Percentiles rank a stretch among this genome's conserved stretches.
These are phyloP conservation scores for Polyodon spathula DNA, from an alignment of 2,113 vertebrate genomes.

Conservation along the genomic window DNA sequence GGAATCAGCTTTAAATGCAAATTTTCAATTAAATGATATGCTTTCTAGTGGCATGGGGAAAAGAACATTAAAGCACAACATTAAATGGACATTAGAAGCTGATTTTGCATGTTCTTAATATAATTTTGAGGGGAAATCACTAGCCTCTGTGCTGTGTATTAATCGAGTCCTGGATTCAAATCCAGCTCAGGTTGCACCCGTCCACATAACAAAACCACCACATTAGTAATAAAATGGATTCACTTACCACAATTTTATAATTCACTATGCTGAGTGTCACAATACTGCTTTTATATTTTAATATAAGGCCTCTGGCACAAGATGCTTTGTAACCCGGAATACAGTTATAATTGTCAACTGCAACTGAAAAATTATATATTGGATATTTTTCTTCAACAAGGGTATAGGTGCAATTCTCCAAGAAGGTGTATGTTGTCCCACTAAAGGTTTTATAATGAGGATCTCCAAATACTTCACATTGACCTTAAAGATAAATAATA, in stretches of 20 bases:
- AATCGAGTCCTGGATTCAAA: too few relatives aligned
- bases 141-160: too few relatives aligned
- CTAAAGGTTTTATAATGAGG: background rate
- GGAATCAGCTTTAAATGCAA: too few relatives aligned
- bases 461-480: background rate
- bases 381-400: background rate
- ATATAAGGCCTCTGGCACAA: background rate
- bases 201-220: background rate
- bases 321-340: rapidly evolving
- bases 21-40: too few relatives aligned
- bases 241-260: background rate
- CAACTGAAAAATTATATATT: background rate
- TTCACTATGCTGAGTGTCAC: background rate
- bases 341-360: background rate
- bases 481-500: background rate
- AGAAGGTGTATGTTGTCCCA: background rate
- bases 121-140: too few relatives aligned
- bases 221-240: background rate
- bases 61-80: too few relatives aligned
- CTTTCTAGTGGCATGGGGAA: too few relatives aligned
- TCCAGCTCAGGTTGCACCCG: too few relatives aligned
- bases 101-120: too few relatives aligned
- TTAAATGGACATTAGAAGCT: too few relatives aligned
- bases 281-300: background rate
- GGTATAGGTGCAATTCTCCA: background rate